Conservation (phyloP, 2,113 vertebrate genomes). For the Oryzias melastigma region DNA sequence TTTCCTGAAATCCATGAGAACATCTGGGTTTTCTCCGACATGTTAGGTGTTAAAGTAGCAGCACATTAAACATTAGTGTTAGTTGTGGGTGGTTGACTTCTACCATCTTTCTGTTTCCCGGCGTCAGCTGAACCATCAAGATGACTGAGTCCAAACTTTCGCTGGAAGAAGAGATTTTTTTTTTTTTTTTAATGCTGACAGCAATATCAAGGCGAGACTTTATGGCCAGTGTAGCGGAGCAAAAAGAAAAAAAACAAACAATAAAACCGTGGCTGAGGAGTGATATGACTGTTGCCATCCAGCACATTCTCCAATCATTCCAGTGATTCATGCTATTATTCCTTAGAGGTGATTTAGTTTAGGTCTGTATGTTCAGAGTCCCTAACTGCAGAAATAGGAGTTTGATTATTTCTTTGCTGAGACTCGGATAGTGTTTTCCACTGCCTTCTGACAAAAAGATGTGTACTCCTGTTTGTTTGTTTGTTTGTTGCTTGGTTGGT, state of each 20-base stretch:
- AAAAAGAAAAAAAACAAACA: conserved; percentile 10
- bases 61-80: conserved; percentile 6
- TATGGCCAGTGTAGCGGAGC: conserved; percentile 62
- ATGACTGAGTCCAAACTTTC: conserved; percentile 6
- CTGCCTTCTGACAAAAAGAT: conserved; percentile 80
- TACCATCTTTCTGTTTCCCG: not conserved
- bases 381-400: conserved; percentile 33
- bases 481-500: conserved; percentile 70
- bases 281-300: conserved; percentile 70
- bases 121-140: conserved; percentile 17
- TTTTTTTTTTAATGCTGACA: conserved; percentile 16
- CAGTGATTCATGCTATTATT: conserved; percentile 24
- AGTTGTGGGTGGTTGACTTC: conserved; percentile 3
- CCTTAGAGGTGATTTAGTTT: conserved; percentile 35
- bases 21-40: not conserved
- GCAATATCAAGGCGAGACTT: conserved; percentile 59
- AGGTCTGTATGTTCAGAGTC: conserved; percentile 55
- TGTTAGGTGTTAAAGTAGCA: conserved; percentile 11
- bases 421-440: conserved; percentile 78
- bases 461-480: conserved; percentile 66
- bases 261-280: conserved; percentile 53
- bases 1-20: conserved; percentile 34
- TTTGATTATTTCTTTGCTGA: conserved; percentile 79
- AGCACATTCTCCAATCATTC: conserved; percentile 45
- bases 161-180: not conserved